A percentile compares a stretch with the other conserved stretches of the same genome.
Evolutionary conservation across 2,113 vertebrate genomes (phyloP).

Genomic region (Prionailurus viverrinus): DNA sequence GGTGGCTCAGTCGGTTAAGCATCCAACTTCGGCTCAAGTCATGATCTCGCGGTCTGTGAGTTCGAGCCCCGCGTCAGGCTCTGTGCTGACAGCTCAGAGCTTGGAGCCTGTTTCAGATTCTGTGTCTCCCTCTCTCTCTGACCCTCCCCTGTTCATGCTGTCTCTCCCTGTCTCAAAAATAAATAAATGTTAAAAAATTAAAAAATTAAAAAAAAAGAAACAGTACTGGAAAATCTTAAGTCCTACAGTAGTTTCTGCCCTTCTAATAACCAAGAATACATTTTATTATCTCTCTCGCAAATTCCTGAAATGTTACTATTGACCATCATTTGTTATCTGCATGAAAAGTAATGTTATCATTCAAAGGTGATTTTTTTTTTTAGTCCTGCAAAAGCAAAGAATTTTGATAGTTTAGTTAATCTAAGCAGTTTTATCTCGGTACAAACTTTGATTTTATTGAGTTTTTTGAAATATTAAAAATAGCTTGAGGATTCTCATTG

Average conservation of each 20-base stretch:
- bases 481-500: not conserved
- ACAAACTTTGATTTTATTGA: not conserved
- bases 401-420: not conserved
- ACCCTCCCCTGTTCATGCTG: too few relatives aligned
- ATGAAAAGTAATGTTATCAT: not conserved
- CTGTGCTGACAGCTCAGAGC: too few relatives aligned
- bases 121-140: too few relatives aligned
- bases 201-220: not conserved
- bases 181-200: too few relatives aligned
- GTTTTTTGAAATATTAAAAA: slow-evolving; percentile 3
- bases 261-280: not conserved
- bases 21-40: too few relatives aligned
- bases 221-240: not conserved
- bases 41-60: fast-evolving
- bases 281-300: slow-evolving; percentile 18
- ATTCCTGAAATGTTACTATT: not conserved
- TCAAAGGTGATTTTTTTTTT: not conserved
- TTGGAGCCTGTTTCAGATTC: too few relatives aligned
- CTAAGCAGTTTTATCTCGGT: not conserved
- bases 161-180: too few relatives aligned
- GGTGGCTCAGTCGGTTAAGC: too few relatives aligned
- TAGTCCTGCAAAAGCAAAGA: not conserved
- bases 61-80: too few relatives aligned
- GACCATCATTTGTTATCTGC: not conserved
- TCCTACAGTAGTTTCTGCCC: not conserved